Conservation (phyloP, 2,113 vertebrate species). For the Polypterus bichir region DNA sequence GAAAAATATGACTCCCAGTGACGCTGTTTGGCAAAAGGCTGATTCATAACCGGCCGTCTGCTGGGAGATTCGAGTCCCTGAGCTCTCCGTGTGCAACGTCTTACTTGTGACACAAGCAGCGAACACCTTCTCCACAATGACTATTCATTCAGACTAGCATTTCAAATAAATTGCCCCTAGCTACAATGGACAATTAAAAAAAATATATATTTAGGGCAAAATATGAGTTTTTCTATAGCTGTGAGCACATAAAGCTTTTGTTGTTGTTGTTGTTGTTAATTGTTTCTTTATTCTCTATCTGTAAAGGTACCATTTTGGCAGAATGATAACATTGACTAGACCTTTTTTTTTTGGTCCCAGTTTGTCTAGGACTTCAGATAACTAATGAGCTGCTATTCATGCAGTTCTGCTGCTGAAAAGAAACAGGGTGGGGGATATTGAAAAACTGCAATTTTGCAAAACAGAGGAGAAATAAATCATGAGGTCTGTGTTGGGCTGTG, state of each 20-base stretch:
- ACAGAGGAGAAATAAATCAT: conserved; percentile 31
- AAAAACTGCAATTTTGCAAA: conserved; percentile 40
- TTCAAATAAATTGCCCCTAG: no score
- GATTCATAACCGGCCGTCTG: no score
- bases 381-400: conserved; percentile 37
- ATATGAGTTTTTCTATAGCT: no score
- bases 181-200: no score
- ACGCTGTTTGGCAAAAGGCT: conserved; percentile 33
- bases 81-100: no score
- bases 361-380: conserved; percentile 29
- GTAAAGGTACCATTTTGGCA: conserved; percentile 5
- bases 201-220: no score
- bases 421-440: conserved; percentile 16
- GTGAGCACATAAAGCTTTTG: no score
- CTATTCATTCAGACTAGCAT: no score
- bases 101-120: no score
- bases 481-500: conserved; percentile 32
- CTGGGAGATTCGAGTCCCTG: no score
- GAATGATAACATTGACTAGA: conserved; percentile 11
- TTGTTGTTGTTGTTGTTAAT: no score
- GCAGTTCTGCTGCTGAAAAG: conserved; percentile 16
- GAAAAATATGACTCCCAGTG: conserved; percentile 18
- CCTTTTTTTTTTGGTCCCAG: conserved; percentile 18
- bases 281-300: background rate
- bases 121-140: no score